A percentile compares a stretch with the other conserved stretches of the same genome.
Evolutionary conservation across 92 coral and sea anemone genomes (phyloP).

Genomic region (Epizoanthus ramosus): DNA sequence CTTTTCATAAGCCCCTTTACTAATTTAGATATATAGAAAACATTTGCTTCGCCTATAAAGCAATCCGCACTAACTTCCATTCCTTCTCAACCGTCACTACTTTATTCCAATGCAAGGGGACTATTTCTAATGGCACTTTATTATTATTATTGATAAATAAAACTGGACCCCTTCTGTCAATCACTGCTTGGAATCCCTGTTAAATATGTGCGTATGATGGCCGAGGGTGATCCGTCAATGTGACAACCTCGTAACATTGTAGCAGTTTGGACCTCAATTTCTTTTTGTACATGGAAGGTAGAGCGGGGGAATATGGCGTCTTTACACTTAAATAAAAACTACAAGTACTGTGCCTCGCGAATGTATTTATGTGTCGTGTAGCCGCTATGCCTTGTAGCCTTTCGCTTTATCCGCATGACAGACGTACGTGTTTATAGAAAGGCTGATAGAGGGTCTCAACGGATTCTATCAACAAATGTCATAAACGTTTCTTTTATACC

Average conservation of each 20-base stretch:
- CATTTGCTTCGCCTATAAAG: slow-evolving; percentile 9
- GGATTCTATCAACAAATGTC: too few relatives aligned
- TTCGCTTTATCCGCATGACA: too few relatives aligned
- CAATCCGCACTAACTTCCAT: neutral
- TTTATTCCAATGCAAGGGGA: neutral
- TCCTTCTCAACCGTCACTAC: neutral
- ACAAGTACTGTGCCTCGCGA: neutral
- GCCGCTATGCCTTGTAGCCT: too few relatives aligned
- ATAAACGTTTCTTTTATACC: too few relatives aligned
- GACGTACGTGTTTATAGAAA: too few relatives aligned
- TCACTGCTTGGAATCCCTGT: neutral
- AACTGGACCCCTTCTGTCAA: neutral
- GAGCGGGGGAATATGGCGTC: slow-evolving; percentile 11
- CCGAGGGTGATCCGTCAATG: slow-evolving; percentile 14
- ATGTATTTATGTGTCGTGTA: neutral
- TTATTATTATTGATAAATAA: neutral
- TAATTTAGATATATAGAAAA: slow-evolving; percentile 12
- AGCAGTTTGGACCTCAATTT: slow-evolving; percentile 12
- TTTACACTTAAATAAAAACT: slow-evolving; percentile 10
- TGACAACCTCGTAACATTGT: neutral
- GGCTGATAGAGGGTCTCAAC: too few relatives aligned
- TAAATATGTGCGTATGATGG: neutral
- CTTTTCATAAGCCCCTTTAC: slow-evolving; percentile 61
- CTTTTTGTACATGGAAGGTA: slow-evolving; percentile 29
- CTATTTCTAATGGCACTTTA: neutral